A percentile compares a stretch with the other conserved stretches of the same genome.
Evolutionary conservation across 2,113 vertebrate genomes (phyloP).

Genomic region (Grallaria varia): DNA sequence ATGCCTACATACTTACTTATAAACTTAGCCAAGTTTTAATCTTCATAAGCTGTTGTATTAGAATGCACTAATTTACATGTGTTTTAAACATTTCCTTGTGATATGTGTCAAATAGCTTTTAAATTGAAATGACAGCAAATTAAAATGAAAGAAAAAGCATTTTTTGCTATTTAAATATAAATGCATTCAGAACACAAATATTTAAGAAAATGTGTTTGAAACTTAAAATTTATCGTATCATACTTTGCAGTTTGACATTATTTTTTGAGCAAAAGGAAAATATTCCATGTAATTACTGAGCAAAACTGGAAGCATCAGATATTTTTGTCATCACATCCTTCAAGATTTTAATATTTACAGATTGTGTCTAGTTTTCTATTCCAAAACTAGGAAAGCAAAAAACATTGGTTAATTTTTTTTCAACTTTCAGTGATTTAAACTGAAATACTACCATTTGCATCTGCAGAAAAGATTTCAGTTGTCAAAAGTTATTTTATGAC

Average conservation of each 20-base stretch:
- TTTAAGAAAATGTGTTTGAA: background rate
- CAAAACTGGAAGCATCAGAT: background rate
- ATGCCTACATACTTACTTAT: background rate
- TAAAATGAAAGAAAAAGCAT: background rate
- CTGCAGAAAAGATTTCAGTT: background rate
- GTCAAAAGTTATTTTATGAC: background rate
- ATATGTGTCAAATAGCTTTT: background rate
- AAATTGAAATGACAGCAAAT: background rate
- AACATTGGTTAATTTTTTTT: background rate
- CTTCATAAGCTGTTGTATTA: background rate
- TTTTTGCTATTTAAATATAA: background rate
- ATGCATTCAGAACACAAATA: background rate
- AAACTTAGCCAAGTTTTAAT: background rate
- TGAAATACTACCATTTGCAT: background rate
- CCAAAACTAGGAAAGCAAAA: background rate
- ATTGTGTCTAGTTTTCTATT: background rate
- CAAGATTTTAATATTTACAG: background rate
- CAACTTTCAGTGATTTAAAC: background rate
- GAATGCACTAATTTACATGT: background rate
- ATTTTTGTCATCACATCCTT: background rate
- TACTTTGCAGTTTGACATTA: background rate
- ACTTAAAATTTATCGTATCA: background rate
- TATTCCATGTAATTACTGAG: background rate
- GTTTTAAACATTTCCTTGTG: background rate
- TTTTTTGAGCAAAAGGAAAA: background rate